Base-by-base conservation (phyloP, 2,113 vertebrate genomes). In the Suricata suricatta region DNA sequence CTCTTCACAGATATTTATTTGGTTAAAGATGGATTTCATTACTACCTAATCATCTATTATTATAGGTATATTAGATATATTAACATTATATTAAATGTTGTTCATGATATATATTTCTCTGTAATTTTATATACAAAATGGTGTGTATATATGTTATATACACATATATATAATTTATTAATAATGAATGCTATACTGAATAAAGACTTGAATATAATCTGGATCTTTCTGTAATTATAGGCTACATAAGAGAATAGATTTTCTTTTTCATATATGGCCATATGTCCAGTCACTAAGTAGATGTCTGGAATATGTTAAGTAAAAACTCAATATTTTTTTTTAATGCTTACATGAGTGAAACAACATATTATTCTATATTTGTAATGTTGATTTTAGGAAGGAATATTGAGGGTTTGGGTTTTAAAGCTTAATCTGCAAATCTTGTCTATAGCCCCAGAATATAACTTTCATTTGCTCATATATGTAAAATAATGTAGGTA, bases 71-170 rank as follows among this genome's bases (percentile, higher is more conserved):
- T 31, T 31, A 31, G 29, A 21, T 29, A 79, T 52, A 76, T 60
- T 25, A 38, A 38, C 84, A 2, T 41, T 76, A 19, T 25, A 54
- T 50, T 47, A 52, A 64, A 38, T 38, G 31, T 35, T 50, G 16
- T 71, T 17, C 47, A 33, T 88, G 11, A 27, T 76, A 69, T 63
- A 17, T 63, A 6, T 29, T 0, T 60, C 1, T 54, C 31, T 57
- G 1, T 27, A 41, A 82, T 87, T 94, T 83, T 92, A 57, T 1
- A 44, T n/a, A 52, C 10, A 8, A 21, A 74, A n/a, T 31, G 5
- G 7, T 71, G 0, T 76, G 2, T 25, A 0, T 13, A 33, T n/a
- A 35, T 33, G 25, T 3, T 1, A 6, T 17, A 9, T 60, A 14
- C 44, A 44, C 74, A 4, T 74, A 15, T 41, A 5, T 41, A 82